Conservation (phyloP, 2,888 invertebrate genomes). For the Scaptomyza caliginosa region DNA sequence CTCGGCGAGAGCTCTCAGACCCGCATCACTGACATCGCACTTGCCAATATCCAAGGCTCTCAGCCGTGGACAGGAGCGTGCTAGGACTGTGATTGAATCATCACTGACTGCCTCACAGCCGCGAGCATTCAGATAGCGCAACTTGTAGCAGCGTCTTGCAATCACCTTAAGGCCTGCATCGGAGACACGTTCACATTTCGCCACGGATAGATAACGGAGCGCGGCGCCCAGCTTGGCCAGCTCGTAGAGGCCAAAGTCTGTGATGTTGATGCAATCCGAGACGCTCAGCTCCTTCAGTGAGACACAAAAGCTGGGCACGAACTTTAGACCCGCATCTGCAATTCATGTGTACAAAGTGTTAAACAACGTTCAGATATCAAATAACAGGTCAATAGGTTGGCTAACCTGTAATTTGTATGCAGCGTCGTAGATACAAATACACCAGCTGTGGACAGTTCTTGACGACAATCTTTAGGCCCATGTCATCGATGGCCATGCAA, state of each 20-base stretch:
- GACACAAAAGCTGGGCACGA: constrained; percentile 94
- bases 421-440: constrained; percentile 94
- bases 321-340: constrained; percentile 93
- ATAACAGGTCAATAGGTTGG: too few species aligned
- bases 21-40: constrained; percentile 96
- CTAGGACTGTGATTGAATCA: constrained; percentile 93
- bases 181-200: constrained; percentile 96
- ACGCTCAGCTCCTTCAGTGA: constrained; percentile 94
- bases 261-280: constrained; percentile 94
- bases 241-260: constrained; percentile 96
- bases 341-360: background rate
- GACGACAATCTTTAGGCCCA: constrained; percentile 92
- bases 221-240: constrained; percentile 94
- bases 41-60: constrained; percentile 96
- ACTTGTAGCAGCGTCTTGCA: constrained; percentile 93
- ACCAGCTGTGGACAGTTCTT: constrained; percentile 94
- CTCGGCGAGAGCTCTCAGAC: constrained; percentile 92
- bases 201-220: constrained; percentile 95
- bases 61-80: constrained; percentile 92
- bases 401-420: constrained; percentile 93
- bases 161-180: constrained; percentile 95
- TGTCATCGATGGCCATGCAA: constrained; percentile 93
- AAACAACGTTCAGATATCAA: background rate
- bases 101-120: constrained; percentile 98
- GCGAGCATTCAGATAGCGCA: constrained; percentile 94